Percentiles rank a stretch among this genome's conserved stretches.
Conservation (phyloP, 2,888 invertebrate species). For the Tricholauxania praeusta region DNA sequence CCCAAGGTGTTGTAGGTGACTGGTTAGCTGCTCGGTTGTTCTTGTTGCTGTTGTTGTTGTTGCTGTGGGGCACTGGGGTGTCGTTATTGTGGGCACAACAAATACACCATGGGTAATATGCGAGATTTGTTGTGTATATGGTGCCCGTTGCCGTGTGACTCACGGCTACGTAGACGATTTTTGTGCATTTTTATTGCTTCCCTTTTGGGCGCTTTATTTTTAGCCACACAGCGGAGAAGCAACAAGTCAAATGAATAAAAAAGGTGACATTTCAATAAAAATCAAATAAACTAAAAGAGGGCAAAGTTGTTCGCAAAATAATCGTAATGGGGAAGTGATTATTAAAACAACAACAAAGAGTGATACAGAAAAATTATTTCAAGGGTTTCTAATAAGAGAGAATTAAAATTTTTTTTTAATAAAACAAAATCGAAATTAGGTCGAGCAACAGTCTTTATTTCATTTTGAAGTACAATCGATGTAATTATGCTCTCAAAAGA, state of each 20-base stretch:
- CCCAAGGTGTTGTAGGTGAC: background rate
- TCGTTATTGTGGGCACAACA: conserved; percentile 4
- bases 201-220: conserved; percentile 13
- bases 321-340: too few species aligned
- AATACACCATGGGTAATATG: background rate
- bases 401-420: too few species aligned
- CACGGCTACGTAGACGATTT: conserved; percentile 27
- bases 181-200: conserved; percentile 32
- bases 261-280: too few species aligned
- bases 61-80: conserved; percentile 4
- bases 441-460: too few species aligned
- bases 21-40: background rate
- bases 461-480: too few species aligned
- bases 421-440: too few species aligned
- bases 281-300: too few species aligned
- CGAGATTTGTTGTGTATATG: background rate
- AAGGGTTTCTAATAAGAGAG: too few species aligned
- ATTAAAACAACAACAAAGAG: too few species aligned
- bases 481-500: too few species aligned
- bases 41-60: background rate
- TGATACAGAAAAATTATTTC: too few species aligned
- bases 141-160: conserved; percentile 29
- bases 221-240: conserved; percentile 3
- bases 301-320: too few species aligned
- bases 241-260: conserved; percentile 6